phyloP scores from a whole-genome alignment of 2,113 vertebrate species.

The Petaurus breviceps region DNA sequence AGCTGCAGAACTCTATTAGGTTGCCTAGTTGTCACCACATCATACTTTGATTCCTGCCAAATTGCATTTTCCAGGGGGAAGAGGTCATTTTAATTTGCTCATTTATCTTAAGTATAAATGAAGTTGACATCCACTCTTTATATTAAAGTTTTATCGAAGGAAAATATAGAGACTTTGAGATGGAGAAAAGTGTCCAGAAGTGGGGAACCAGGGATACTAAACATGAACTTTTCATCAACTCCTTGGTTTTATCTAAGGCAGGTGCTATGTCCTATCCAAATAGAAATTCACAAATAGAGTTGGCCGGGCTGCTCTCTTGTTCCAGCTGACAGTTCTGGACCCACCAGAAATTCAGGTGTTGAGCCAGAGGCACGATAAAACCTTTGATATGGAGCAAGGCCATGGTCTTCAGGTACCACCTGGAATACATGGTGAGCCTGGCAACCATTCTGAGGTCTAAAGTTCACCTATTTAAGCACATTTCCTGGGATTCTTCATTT shows the following conservation, averaged over 20 bases:
- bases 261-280: not conserved
- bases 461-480: slow-evolving; percentile 7
- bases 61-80: not conserved
- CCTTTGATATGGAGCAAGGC: not conserved
- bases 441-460: slow-evolving; percentile 12
- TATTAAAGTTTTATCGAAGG: slow-evolving; percentile 35
- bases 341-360: not conserved
- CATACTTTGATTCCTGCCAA: not conserved
- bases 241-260: not conserved
- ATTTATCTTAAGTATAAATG: not conserved
- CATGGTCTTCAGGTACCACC: not conserved
- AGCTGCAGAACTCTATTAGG: not conserved
- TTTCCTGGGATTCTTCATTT: slow-evolving; percentile 8
- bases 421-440: not conserved
- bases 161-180: not conserved
- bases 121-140: not conserved
- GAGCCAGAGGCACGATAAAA: not conserved
- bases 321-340: not conserved
- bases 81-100: not conserved
- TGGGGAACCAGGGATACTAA: not conserved
- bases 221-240: not conserved
- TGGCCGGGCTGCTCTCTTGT: not conserved
- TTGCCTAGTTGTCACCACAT: not conserved
- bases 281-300: not conserved
- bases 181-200: not conserved